phyloP scores from a whole-genome alignment of 1,140 invertebrate genomes.

The Drosophila melanogaster region Release_6_plus_ISO1_MT NT_037436.4:13460001-13460500 shows the following conservation, averaged over 20 bases:
- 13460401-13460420: slow-evolving; percentile 91
- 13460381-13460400: slow-evolving; percentile 88
- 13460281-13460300: slow-evolving; percentile 28
- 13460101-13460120: slow-evolving; percentile 74
- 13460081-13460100: slow-evolving; percentile 32
- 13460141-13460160: slow-evolving; percentile 41
- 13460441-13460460: slow-evolving; percentile 88
- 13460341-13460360: slow-evolving; percentile 5
- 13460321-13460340: slow-evolving; percentile 16
- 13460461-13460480: slow-evolving; percentile 94
- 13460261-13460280: slow-evolving; percentile 34
- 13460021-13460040: slow-evolving; percentile 28
- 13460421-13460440: slow-evolving; percentile 90
- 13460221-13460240: slow-evolving; percentile 15
- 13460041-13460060: slow-evolving; percentile 1
- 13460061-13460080: not conserved
- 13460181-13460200: slow-evolving; percentile 12
- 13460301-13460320: slow-evolving; percentile 20
- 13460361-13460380: slow-evolving; percentile 56
- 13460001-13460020: slow-evolving; percentile 10
- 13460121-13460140: slow-evolving; percentile 29
- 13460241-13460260: slow-evolving; percentile 1
- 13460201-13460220: slow-evolving; percentile 53
- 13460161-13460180: slow-evolving; percentile 8
- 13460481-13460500: slow-evolving; percentile 88